These are phyloP conservation scores for Podarcis siculus DNA, from an alignment of 2,797 vertebrate genomes.

Conservation along the genomic window DNA sequence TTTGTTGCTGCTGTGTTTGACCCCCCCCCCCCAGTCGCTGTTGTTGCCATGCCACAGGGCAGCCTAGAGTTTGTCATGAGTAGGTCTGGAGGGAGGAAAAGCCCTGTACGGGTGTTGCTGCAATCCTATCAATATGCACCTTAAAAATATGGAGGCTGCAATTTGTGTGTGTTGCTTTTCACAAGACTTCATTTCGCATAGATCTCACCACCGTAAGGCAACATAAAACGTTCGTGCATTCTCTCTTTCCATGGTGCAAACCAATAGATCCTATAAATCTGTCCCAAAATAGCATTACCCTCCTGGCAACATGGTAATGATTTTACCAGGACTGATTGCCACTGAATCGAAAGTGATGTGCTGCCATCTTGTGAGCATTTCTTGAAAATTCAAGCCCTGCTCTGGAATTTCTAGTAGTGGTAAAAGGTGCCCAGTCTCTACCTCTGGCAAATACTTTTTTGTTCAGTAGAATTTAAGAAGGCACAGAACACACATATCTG, in stretches of 20 bases:
- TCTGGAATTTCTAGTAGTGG: background rate
- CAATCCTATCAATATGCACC: background rate
- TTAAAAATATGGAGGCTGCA: background rate
- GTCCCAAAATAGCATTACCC: background rate
- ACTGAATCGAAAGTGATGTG: background rate
- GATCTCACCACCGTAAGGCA: background rate
- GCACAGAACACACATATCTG: background rate
- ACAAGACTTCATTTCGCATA: background rate
- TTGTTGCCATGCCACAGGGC: background rate
- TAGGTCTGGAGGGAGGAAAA: too few relatives aligned
- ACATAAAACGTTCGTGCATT: background rate
- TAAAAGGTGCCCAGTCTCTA: background rate
- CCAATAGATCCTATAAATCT: background rate
- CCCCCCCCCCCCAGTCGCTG: too few relatives aligned
- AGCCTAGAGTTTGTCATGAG: too few relatives aligned
- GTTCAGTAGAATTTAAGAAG: background rate
- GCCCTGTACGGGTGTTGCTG: too few relatives aligned
- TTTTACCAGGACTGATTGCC: background rate
- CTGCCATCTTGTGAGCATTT: slow-evolving; percentile 26
- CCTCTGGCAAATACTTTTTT: background rate
- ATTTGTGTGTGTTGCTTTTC: background rate
- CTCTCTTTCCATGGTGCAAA: background rate
- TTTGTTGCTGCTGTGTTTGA: background rate
- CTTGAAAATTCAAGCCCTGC: background rate
- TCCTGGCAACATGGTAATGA: background rate